phyloP scores from a whole-genome alignment of 1,140 invertebrate genomes.

The Physella acuta region DNA sequence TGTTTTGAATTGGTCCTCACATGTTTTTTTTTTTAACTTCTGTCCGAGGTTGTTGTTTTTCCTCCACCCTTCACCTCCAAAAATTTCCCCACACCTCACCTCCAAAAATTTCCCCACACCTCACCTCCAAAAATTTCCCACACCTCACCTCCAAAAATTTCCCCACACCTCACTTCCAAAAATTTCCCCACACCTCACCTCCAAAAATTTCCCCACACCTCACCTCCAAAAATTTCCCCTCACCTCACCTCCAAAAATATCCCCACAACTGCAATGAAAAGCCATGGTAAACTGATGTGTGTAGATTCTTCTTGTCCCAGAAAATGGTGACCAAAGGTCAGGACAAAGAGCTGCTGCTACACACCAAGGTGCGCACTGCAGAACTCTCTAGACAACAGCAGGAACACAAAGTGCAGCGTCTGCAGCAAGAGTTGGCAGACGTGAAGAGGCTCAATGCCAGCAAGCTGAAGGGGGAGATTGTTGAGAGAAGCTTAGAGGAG shows the following conservation, averaged over 20 bases:
- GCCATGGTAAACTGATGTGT: background rate
- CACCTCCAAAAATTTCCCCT: background rate
- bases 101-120: no score
- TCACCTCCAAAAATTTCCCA: no score
- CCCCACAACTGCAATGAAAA: background rate
- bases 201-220: background rate
- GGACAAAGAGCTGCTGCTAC: conserved; percentile 48
- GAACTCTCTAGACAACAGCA: conserved; percentile 54
- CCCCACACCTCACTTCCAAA: background rate
- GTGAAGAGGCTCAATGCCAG: conserved; percentile 45
- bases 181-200: background rate
- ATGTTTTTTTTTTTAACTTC: no score
- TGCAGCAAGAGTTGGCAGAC: conserved; percentile 44
- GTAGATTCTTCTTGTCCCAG: no score
- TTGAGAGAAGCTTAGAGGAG: conserved; percentile 37
- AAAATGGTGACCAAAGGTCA: conserved; percentile 53
- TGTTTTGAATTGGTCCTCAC: no score
- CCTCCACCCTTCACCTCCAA: no score
- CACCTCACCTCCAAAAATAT: background rate
- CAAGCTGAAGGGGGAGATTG: conserved; percentile 43
- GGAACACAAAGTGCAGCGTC: conserved; percentile 44
- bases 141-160: background rate
- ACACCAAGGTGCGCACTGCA: conserved; percentile 47
- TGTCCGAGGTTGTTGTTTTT: no score
- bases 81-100: no score